Conservation (phyloP, 2,113 vertebrate species). For the Zosterops hypoxanthus region DNA sequence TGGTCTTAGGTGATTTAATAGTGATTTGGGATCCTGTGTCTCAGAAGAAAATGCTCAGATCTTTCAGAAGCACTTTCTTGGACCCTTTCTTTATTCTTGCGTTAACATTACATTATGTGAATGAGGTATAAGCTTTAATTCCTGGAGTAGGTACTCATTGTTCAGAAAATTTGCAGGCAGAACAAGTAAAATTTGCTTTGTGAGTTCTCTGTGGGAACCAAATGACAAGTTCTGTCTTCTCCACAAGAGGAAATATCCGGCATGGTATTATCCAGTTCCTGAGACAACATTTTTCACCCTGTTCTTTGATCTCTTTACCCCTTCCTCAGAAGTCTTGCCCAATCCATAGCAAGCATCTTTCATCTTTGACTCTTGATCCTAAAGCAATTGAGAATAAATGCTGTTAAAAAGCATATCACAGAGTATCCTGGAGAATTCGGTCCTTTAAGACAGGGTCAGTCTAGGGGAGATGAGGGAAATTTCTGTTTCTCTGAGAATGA, state of each 20-base stretch:
- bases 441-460: conserved; percentile 24
- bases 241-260: conserved; percentile 14
- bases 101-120: conserved; percentile 34
- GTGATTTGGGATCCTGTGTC: not conserved
- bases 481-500: not conserved
- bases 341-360: conserved; percentile 25
- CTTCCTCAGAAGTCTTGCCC: conserved; percentile 48
- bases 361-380: conserved; percentile 61
- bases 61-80: conserved; percentile 32
- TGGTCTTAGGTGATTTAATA: conserved; percentile 5
- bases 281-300: conserved; percentile 51
- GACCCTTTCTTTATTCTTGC: not conserved
- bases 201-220: conserved; percentile 40
- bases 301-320: conserved; percentile 35
- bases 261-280: conserved; percentile 24
- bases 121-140: conserved; percentile 39
- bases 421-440: not conserved
- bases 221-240: conserved; percentile 43
- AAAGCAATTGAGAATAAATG: conserved; percentile 34
- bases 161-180: conserved; percentile 51
- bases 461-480: conserved; percentile 4
- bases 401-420: not conserved
- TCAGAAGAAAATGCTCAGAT: conserved; percentile 20
- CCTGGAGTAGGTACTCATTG: conserved; percentile 34
- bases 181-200: conserved; percentile 56